Evolutionary conservation across 1,140 invertebrate species (phyloP), one percentile per base, ranked within the genome.

Genomic region (Drepana arcuata): DNA sequence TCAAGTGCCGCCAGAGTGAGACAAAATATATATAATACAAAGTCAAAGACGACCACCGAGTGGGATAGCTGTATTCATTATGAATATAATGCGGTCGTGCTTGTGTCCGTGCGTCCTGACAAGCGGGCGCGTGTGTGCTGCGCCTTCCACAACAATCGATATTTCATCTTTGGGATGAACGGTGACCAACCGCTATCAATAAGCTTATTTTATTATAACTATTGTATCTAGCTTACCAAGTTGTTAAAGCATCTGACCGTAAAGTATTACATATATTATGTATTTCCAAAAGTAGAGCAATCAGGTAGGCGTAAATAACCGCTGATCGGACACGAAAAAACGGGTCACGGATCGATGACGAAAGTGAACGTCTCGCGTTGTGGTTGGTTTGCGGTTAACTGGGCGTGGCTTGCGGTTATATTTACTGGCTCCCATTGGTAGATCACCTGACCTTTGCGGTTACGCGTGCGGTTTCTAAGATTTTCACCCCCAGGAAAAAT

Each of bases 11-110:
- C 30, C 46, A n/a, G 70, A 79, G 30, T 60, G 68, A 44, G 77
- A 81, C 73, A 60, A 66, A 81, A 71, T 69, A 79, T 81, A 79
- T 78, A 78, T 78, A n/a, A 79, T 79, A 77, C 74, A 79, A 81
- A 81, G 73, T 81, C 70, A 79, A 81, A 81, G 77, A 79, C 72
- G 77, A 57, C 65, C 61, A 53, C 43, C 60, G 77, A 81, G 77
- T 79, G 71, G 74, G 77, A 81, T 69, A 70, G 77, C 72, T 73
- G 74, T 81, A 81, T 77, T 79, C 77, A 81, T 81, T 79, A 79
- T 81, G 74, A 77, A 79, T 79, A 81, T 81, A 79, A 81, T 79
- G 77, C 60, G 70, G 71, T 74, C 50, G 56, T 62, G 56, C 55
- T 58, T 77, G 70, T 81, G 77, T 81, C 69, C 58, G 73, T 73